Evolutionary conservation across 2,113 vertebrate species (phyloP).

Genomic region (Zosterops lateralis): DNA sequence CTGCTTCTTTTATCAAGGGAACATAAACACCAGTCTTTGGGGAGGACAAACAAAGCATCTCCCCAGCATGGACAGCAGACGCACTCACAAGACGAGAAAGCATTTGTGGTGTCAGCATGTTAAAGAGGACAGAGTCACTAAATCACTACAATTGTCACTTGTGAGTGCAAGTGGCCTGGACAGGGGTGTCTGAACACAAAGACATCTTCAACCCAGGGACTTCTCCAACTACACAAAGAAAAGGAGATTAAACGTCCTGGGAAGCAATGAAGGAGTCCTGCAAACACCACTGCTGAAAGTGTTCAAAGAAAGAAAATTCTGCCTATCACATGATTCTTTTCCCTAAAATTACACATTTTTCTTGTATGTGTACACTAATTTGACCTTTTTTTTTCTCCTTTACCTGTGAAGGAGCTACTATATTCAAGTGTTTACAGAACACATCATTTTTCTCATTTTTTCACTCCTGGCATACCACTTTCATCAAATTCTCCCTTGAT

Average conservation of each 20-base stretch:
- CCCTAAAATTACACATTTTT: background rate
- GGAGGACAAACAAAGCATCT: background rate
- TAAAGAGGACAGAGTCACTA: background rate
- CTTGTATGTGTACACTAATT: background rate
- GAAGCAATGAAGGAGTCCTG: background rate
- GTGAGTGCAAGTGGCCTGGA: background rate
- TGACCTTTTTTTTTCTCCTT: background rate
- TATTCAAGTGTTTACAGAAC: accelerated
- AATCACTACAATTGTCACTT: background rate
- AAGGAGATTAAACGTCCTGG: background rate
- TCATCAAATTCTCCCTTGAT: background rate
- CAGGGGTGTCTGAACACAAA: background rate
- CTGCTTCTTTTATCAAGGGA: conserved; percentile 1
- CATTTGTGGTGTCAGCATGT: background rate
- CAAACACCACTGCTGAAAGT: background rate
- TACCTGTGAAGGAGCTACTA: background rate
- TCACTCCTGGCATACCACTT: background rate
- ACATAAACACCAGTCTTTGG: background rate
- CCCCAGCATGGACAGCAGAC: background rate
- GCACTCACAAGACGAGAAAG: background rate
- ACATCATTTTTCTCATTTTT: background rate
- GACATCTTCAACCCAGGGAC: background rate
- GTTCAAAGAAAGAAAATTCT: background rate
- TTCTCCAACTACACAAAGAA: background rate
- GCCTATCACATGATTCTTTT: background rate